Base-by-base conservation (phyloP, 64 coral and sea anemone genomes). In the Pachyseris speciosa region DNA sequence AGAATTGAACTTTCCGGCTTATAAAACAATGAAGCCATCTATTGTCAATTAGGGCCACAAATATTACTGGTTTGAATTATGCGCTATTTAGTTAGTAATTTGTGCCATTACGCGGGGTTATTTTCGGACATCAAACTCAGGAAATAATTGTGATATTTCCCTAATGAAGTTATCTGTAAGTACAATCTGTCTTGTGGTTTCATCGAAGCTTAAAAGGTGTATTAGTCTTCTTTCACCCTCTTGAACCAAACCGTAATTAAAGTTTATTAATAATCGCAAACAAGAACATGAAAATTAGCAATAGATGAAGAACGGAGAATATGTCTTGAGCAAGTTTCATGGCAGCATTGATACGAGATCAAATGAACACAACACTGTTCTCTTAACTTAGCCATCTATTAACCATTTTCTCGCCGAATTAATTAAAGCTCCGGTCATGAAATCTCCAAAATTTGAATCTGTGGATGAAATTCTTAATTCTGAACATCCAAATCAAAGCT, bases 121-220 rank as follows among this genome's bases (percentile, higher is more conserved):
- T 61, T 81, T 81, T 81, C 10, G 34, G 34, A 71, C 53, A 2
- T 9, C 33, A 8, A 81, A 22, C 75, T 8, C 51, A 81, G 77
- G 77, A 81, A 81, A 81, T 81, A 40, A 81, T 59, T 61, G 22
- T 55, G 8, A 81, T 81, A 55, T 81, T 61, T 81, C 55, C 48
- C 15, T 81, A 42, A 61, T 61, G 10, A 37, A 81, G 77, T 63
- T 81, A 63, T 81, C 77, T 61, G 77, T 61, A 61, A 81, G 52
- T 81, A 63, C 34, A 81, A 61, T 81, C 34, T 61, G 77, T 12
- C 19, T 39, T n/a, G 33, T 25, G 51, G 77, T 81, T 81, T 81
- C 52, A 81, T 81, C 77, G 4, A 9, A 61, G 77, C 49, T 81
- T 53, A 37, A 9, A 40, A n/a, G 3, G 67, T 37, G 67, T 40